These are phyloP conservation scores for Neolamprologus brichardi DNA, from an alignment of 2,113 vertebrate species.

Conservation along the genomic window DNA sequence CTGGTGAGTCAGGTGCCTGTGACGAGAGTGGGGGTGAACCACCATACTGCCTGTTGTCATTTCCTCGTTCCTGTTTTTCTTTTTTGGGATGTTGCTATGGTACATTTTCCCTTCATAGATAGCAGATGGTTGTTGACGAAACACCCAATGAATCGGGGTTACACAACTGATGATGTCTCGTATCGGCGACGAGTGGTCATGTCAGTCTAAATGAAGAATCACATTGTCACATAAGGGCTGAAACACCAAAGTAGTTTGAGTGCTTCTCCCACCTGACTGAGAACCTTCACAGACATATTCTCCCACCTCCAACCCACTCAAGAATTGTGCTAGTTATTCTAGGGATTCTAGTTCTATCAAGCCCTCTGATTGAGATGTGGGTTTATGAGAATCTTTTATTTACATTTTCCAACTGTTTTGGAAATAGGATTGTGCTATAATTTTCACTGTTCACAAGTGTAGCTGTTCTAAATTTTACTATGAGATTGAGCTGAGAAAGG, in stretches of 20 bases:
- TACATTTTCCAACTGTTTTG: neutral
- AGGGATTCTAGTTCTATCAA: neutral
- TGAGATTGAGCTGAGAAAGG: neutral
- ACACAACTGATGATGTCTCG: neutral
- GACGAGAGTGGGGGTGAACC: neutral
- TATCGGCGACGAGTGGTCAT: neutral
- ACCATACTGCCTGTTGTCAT: neutral
- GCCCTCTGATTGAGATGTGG: neutral
- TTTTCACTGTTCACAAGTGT: neutral
- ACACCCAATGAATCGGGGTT: neutral
- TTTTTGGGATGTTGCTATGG: neutral
- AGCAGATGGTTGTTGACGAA: neutral
- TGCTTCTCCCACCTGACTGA: neutral
- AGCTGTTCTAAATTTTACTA: neutral
- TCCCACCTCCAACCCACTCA: neutral
- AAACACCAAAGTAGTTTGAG: neutral
- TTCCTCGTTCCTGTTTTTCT: neutral
- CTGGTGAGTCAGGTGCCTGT: neutral
- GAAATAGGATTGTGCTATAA: neutral
- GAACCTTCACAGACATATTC: neutral
- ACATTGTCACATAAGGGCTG: neutral
- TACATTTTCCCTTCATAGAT: neutral
- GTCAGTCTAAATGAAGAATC: neutral
- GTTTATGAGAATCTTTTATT: neutral
- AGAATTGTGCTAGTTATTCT: neutral